These are phyloP conservation scores for Shinisaurus crocodilurus DNA, from an alignment of 2,113 vertebrate genomes.

Conservation along the genomic window DNA sequence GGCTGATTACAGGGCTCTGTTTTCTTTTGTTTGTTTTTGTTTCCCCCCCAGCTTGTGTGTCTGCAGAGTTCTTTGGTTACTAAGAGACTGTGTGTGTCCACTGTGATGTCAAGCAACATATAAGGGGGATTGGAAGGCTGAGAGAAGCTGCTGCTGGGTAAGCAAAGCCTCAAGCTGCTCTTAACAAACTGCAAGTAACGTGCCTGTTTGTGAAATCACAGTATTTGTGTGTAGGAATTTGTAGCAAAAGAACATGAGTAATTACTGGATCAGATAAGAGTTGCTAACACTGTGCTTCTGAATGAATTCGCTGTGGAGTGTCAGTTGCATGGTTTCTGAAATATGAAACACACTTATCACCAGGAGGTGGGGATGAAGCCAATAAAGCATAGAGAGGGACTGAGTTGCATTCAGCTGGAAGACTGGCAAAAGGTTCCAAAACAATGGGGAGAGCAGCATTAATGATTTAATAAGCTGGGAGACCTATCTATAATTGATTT, in stretches of 20 bases:
- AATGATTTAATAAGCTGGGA: neutral
- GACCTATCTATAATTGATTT: conserved; percentile 6
- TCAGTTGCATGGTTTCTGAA: neutral
- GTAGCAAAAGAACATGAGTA: neutral
- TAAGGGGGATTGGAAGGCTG: neutral
- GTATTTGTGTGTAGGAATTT: neutral
- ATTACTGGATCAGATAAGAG: neutral
- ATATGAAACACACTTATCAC: neutral
- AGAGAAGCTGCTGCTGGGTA: neutral
- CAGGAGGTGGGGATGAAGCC: too few species aligned
- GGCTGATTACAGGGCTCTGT: neutral
- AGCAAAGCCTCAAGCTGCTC: neutral
- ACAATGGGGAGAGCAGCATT: neutral
- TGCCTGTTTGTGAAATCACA: neutral
- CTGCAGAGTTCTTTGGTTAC: conserved; percentile 16
- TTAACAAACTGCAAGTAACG: neutral
- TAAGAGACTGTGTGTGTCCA: conserved; percentile 38
- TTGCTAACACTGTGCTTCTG: neutral
- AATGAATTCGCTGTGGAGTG: neutral
- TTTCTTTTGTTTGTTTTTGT: neutral
- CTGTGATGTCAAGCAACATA: conserved; percentile 14
- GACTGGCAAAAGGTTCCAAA: conserved; percentile 11
- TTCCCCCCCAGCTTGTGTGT: rapidly evolving
- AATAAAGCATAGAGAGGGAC: neutral
- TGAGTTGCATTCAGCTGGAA: neutral